Evolutionary conservation across 2,888 invertebrate genomes (phyloP), one percentile per base, ranked within the genome.

Genomic region (Andrena praecox): DNA sequence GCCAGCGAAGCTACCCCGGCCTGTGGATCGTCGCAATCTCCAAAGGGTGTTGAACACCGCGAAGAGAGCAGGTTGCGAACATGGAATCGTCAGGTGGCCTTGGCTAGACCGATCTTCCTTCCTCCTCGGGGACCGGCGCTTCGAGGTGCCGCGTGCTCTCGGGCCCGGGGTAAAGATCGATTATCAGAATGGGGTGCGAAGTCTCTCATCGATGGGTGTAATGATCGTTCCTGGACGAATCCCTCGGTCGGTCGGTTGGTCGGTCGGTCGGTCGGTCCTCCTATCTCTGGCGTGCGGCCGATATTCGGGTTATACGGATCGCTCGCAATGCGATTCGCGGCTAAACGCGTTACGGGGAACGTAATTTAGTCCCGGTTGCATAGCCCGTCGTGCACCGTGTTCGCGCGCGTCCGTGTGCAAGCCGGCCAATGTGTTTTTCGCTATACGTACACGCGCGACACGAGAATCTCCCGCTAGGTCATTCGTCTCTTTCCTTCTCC

Each of bases 331-430:
- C 89, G 93, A 93, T 93, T 92, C 93, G 91, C 90, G 90, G 91
- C 92, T 93, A 93, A 93, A 93, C 91, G 92, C 90, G 92, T 93
- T 93, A 93, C 90, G 90, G 88, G 90, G 89, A 93, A 92, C 91
- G 91, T 92, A 93, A 93, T 93, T 93, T 92, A 92, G 91, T 91
- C 88, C 89, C 90, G 89, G 89, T 89, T 84, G 86, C 86, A 90
- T 87, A 85, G 85, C 82, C 87, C 85, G 85, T 89, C 87, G 87
- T 85, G 84, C 77, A 71, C 80, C 75, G 77, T 83, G 79, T 81
- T 84, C 81, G 63, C 62, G 42, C 35, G 66, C 70, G 75, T 77
- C 75, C 84, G 86, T 80, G 84, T 84, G 86, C 82, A 77, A 75
- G 72, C 83, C 69, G 79, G 71, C 77, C 85, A 73, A 77, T 77